These are phyloP conservation scores for Drosophila murphyi DNA, from an alignment of 1,140 invertebrate genomes.

Conservation along the genomic window DNA sequence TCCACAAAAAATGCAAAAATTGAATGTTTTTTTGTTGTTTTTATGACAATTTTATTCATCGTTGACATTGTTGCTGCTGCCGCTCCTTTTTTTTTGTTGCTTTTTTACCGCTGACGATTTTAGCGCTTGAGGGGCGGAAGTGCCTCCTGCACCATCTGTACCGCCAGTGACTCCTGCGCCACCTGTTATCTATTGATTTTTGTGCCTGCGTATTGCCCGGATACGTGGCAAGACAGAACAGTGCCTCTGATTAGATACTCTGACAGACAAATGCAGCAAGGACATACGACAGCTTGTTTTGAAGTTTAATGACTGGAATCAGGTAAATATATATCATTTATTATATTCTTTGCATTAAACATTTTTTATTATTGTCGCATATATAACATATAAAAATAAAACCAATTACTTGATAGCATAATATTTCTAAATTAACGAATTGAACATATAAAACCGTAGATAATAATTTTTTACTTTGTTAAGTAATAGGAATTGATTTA, in stretches of 20 bases:
- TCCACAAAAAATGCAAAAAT: constrained; percentile 38
- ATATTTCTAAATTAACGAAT: too few relatives aligned
- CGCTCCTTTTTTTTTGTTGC: background rate
- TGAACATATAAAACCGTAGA: too few relatives aligned
- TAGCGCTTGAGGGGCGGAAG: constrained; percentile 17
- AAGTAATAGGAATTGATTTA: too few relatives aligned
- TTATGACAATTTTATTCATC: constrained; percentile 50
- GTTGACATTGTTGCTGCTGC: constrained; percentile 14
- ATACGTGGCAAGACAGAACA: constrained; percentile 27
- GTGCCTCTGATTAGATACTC: background rate
- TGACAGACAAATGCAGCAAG: background rate
- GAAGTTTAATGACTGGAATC: too few relatives aligned
- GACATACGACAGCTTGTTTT: too few relatives aligned
- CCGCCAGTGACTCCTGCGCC: constrained; percentile 55
- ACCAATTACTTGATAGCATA: too few relatives aligned
- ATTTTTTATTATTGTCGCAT: too few relatives aligned
- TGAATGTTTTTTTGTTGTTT: constrained; percentile 54
- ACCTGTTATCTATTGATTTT: constrained; percentile 82
- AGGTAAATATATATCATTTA: too few relatives aligned
- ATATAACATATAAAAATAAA: too few relatives aligned
- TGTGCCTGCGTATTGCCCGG: constrained; percentile 55
- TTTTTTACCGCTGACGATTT: constrained; percentile 47
- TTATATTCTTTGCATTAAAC: too few relatives aligned
- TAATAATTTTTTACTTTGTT: too few relatives aligned
- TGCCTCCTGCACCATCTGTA: constrained; percentile 70